Evolutionary conservation across 2,888 invertebrate species (phyloP), one percentile per base, ranked within the genome.

Genomic region (Nineta flava): DNA sequence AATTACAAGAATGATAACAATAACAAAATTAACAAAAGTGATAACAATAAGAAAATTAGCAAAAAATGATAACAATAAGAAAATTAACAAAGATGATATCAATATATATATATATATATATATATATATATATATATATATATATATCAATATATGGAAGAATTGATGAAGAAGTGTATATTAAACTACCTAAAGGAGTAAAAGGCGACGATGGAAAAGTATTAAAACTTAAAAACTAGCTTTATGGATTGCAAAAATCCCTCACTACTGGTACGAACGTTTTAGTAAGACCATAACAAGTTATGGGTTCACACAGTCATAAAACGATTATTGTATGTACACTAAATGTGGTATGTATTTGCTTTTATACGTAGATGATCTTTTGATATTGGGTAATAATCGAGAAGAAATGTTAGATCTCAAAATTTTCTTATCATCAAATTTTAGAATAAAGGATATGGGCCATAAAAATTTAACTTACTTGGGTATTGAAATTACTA

Each of bases 191-290:
- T 13, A 51, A 55, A 47, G 51, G 52, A 47, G 44, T 51, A 48
- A 50, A 42, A 46, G 13, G 48, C n/a, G 50, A 53, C 40, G 13
- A 41, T 34, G 52, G 49, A 26, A 47, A 48, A n/a, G 55, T 56
- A 21, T 56, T 55, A 32, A 57, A 55, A 50, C 44, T 58, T 46
- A 54, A 51, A 21, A 57, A 55, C 46, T 52, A 53, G 15, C 34
- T 57, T 17, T 58, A 57, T 54, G 57, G 57, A 26, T 46, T 53
- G 31, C 51, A 53, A 32, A 53, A 48, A 46, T 53, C 53, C 49
- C 53, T 3, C 35, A 46, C 17, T 53, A 53, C 32, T 53, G 51
- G 53, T 46, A 53, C 15, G 49, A 53, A 17, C 17, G 19, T 49
- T 53, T 53, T 43, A 49, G 48, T 21, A 15, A 38, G 32, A 45